Base-by-base conservation (phyloP, 2,888 invertebrate species). In the Leptinotarsa rubiginosa region DNA sequence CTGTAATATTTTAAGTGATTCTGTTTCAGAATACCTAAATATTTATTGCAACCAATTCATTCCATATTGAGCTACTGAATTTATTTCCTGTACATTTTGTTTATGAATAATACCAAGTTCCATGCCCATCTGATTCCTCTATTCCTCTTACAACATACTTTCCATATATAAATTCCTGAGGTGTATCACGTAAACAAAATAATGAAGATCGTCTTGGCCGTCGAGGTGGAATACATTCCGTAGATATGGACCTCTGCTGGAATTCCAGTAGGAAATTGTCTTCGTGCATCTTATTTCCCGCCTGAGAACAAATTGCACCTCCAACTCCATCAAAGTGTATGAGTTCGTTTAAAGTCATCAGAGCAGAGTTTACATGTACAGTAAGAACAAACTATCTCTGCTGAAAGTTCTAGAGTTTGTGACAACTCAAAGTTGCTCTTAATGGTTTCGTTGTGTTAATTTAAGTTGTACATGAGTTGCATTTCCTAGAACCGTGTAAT, bases 391-490 rank as follows among this genome's bases (percentile, higher is more conserved):
- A 59, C 59, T 59, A 25, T 59, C 20, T 59, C 3, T 25, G 25
- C 20, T 20, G 15, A 59, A 59, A 59, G 59, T 59, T 59, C 47
- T 1, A 20, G 62, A 70, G 62, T 70, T 70, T 70, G 69, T 70
- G 69, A 70, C 69, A 70, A 47, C 69, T 70, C 49, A 49, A 69
- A 70, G 59, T 20, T 62, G 49, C 69, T 69, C 41, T 47, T 47
- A 59, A 69, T 47, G 69, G 20, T 59, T 59, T 25, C 59, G 59
- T 59, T 59, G 59, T 59, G 59, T 59, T 59, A 59, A 59, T 59
- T 59, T 25, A 22, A 59, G 59, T 59, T 59, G 22, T 20, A 25
- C 59, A 59, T 25, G 59, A 59, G 25, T 59, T 59, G 59, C 59
- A 59, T 25, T 59, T 25, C 20, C 59, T 59, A 22, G 25, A 25